Percentiles rank a stretch among this genome's conserved stretches.
Conservation (phyloP, 64 coral and sea anemone species). For the Actinia tenebrosa region DNA sequence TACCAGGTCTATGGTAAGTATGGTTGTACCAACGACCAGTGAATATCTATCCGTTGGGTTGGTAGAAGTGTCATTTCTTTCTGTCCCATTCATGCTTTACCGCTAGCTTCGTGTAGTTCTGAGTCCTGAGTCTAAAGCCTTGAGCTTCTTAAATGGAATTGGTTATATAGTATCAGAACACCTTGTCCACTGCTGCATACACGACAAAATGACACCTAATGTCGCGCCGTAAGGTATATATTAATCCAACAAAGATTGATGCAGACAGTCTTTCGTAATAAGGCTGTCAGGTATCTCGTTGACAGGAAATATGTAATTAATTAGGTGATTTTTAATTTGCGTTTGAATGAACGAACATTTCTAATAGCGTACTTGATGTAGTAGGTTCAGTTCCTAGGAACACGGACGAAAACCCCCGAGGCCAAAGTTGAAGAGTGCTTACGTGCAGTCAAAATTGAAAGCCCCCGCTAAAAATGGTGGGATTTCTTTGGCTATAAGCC, state of each 20-base stretch:
- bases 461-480: too few relatives aligned
- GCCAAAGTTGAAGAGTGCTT: neutral
- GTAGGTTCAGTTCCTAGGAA: neutral
- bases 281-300: neutral
- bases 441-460: too few relatives aligned
- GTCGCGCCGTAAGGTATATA: neutral
- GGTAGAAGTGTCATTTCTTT: neutral
- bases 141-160: neutral
- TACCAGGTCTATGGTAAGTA: neutral
- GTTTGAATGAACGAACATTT: neutral
- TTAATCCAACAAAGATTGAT: neutral
- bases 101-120: neutral
- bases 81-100: neutral
- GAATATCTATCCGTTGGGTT: neutral
- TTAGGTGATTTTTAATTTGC: constrained; percentile 6
- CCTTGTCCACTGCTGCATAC: neutral
- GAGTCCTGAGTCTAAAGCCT: neutral
- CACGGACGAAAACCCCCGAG: neutral
- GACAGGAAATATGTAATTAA: constrained; percentile 12
- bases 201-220: neutral
- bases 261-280: neutral
- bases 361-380: neutral
- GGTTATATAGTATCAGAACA: neutral
- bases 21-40: neutral
- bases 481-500: too few relatives aligned